Evolutionary conservation across 1,140 invertebrate species (phyloP).

Genomic region (Capitella teleta): DNA sequence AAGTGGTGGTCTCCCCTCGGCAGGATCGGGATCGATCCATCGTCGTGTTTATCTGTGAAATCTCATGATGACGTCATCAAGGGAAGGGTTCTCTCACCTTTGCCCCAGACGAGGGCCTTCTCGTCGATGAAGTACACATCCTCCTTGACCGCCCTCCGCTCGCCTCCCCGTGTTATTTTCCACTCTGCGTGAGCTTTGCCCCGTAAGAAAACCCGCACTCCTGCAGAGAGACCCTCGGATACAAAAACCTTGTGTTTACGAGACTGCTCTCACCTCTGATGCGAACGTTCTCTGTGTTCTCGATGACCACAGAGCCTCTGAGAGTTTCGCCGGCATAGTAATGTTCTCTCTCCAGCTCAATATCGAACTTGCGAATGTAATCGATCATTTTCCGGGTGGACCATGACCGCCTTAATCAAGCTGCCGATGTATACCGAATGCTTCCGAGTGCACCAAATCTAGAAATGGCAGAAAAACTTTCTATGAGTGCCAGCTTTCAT

Average conservation of each 20-base stretch:
- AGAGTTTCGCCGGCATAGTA: constrained; percentile 66
- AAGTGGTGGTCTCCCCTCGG: constrained; percentile 64
- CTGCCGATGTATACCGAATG: too few relatives aligned
- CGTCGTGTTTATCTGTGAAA: constrained; percentile 51
- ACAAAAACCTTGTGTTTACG: background rate
- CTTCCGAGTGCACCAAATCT: too few relatives aligned
- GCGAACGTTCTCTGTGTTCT: constrained; percentile 66
- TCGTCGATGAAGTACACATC: constrained; percentile 75
- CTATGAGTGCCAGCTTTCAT: too few relatives aligned
- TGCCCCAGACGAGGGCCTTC: constrained; percentile 63
- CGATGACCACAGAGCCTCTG: constrained; percentile 56
- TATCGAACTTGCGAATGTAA: constrained; percentile 68
- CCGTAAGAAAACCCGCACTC: constrained; percentile 59
- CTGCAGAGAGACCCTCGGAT: constrained; percentile 36
- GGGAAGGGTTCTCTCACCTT: constrained; percentile 47
- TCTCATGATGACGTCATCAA: constrained; percentile 1
- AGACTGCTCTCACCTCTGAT: constrained; percentile 53
- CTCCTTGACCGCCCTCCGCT: constrained; percentile 63
- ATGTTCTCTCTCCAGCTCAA: constrained; percentile 61
- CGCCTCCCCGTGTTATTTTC: constrained; percentile 68
- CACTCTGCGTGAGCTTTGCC: constrained; percentile 72
- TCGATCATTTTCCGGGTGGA: too few relatives aligned
- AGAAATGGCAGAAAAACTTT: too few relatives aligned
- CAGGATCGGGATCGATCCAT: constrained; percentile 61
- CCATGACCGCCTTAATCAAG: too few relatives aligned